Conservation (phyloP, 2,797 vertebrate genomes). For the Xenentodon cancila region DNA sequence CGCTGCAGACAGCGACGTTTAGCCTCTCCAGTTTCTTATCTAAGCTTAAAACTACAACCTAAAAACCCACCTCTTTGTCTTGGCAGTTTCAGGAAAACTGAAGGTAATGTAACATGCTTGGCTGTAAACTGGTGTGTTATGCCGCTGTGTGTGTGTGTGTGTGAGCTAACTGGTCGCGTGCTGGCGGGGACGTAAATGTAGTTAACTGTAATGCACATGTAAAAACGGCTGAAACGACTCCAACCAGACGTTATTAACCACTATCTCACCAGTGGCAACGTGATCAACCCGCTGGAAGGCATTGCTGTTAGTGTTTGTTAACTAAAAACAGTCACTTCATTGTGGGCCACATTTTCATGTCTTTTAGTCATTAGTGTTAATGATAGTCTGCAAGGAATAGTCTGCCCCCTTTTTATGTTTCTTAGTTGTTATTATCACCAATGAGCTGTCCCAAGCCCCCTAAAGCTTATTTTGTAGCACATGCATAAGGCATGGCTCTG, state of each 20-base stretch:
- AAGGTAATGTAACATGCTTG: conserved; percentile 43
- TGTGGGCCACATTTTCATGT: no score
- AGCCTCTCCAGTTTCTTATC: conserved; percentile 30
- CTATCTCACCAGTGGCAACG: neutral
- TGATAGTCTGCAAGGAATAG: no score
- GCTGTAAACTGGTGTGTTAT: neutral
- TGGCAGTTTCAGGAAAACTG: conserved; percentile 6
- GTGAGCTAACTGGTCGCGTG: neutral
- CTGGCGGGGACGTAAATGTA: neutral
- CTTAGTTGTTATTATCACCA: no score
- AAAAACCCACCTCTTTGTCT: neutral
- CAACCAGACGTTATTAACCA: neutral
- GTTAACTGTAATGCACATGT: no score
- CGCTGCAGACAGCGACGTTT: conserved; percentile 59
- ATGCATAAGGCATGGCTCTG: neutral
- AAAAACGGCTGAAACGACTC: neutral
- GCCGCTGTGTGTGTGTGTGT: neutral
- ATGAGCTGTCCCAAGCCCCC: no score
- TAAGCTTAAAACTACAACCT: conserved; percentile 16
- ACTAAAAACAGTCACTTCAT: no score
- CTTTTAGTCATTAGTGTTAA: no score
- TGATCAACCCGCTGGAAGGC: neutral
- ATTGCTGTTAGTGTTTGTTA: no score
- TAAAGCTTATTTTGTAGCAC: neutral
- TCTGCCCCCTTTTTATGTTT: no score